Conservation (phyloP, 2,888 invertebrate genomes). For the Fabriciana adippe region DNA sequence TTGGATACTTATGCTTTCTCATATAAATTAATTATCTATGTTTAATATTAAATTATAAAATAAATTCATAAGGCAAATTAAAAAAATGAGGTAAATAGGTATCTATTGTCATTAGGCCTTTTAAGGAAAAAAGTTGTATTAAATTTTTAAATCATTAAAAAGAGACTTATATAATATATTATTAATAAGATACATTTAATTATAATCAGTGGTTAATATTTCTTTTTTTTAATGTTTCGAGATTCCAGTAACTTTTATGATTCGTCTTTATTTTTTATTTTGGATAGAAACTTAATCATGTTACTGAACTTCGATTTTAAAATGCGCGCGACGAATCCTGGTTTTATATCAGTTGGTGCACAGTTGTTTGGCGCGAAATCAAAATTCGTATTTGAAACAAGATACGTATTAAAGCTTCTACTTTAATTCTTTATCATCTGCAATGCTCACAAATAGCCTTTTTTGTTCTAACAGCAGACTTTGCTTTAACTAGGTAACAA, state of each 20-base stretch:
- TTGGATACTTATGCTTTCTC: conserved; percentile 25
- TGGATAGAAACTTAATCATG: background rate
- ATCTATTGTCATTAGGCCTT: background rate
- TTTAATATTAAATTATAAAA: background rate
- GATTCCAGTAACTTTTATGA: background rate
- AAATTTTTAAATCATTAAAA: too few relatives aligned
- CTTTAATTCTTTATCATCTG: conserved; percentile 25
- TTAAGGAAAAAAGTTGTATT: too few relatives aligned
- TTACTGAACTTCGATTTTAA: conserved; percentile 24
- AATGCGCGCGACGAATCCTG: conserved; percentile 33
- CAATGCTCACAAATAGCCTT: conserved; percentile 13
- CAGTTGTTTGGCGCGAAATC: conserved; percentile 37
- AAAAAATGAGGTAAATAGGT: background rate
- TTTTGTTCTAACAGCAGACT: conserved; percentile 12
- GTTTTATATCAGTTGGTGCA: conserved; percentile 25
- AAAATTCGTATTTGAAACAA: conserved; percentile 29
- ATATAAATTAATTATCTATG: background rate
- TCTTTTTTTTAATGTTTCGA: too few relatives aligned
- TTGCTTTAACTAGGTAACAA: conserved; percentile 37
- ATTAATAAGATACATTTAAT: too few relatives aligned
- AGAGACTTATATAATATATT: too few relatives aligned
- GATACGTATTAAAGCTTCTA: background rate
- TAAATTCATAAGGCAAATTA: background rate
- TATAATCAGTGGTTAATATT: too few relatives aligned
- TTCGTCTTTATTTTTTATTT: background rate